Conservation (phyloP, 2,113 vertebrate species). For the Chrysochloris asiatica region DNA sequence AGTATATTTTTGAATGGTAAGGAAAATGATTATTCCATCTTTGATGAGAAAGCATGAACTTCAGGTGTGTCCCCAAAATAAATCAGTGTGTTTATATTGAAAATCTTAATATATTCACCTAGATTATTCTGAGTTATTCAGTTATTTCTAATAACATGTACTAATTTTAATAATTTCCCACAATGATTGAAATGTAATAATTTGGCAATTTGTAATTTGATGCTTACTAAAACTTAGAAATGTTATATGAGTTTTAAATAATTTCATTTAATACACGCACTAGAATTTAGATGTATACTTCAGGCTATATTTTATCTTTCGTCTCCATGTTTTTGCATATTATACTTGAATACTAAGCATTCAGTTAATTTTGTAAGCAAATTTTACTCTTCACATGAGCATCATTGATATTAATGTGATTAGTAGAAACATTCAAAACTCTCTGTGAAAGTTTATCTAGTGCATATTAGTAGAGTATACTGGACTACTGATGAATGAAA, state of each 20-base stretch:
- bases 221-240: not conserved
- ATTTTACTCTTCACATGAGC: not conserved
- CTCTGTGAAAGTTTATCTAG: not conserved
- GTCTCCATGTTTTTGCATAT: not conserved
- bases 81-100: not conserved
- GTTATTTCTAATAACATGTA: not conserved
- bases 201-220: not conserved
- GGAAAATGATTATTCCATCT: not conserved
- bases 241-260: not conserved
- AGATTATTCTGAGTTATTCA: not conserved
- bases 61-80: not conserved
- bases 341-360: not conserved
- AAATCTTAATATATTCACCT: not conserved
- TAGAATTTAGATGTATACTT: not conserved
- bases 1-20: not conserved
- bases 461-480: not conserved
- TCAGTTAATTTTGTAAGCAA: not conserved
- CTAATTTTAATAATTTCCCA: constrained; percentile 15
- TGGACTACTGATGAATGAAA: not conserved
- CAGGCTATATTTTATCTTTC: not conserved
- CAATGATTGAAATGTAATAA: not conserved
- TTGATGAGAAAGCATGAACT: not conserved
- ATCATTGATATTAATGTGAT: not conserved
- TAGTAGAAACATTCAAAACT: not conserved
- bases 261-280: not conserved